Conservation (phyloP, 1,140 invertebrate genomes). For the Drosophila nigrodunni region DNA sequence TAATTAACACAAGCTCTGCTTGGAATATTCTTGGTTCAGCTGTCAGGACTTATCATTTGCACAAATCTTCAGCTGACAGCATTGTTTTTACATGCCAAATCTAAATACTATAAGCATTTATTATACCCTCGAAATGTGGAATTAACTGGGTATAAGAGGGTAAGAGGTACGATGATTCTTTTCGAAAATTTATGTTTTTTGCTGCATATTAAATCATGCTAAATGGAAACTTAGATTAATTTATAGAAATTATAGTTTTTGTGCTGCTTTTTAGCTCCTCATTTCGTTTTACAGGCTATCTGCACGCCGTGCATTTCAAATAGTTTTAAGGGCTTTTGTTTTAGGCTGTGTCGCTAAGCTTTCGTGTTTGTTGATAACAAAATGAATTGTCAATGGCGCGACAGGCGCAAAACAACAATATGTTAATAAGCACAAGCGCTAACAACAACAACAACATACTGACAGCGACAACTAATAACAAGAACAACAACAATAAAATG, state of each 20-base stretch:
- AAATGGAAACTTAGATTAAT: too few species aligned
- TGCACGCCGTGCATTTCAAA: neutral
- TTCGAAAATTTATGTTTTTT: too few species aligned
- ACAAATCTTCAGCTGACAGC: conserved; percentile 40
- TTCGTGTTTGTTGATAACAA: conserved; percentile 57
- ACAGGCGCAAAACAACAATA: conserved; percentile 65
- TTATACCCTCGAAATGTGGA: neutral
- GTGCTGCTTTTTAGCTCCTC: neutral
- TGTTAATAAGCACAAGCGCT: conserved; percentile 71
- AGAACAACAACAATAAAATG: conserved; percentile 47
- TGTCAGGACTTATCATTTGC: conserved; percentile 42
- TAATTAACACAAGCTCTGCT: conserved; percentile 4
- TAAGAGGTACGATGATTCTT: neutral
- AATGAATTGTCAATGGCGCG: conserved; percentile 77
- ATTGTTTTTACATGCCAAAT: conserved; percentile 33
- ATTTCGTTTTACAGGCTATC: conserved; percentile 11
- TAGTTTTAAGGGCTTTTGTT: conserved; percentile 28
- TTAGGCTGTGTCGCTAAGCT: conserved; percentile 55
- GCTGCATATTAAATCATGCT: too few species aligned
- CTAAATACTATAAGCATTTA: conserved; percentile 41
- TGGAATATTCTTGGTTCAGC: conserved; percentile 29
- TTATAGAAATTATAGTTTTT: too few species aligned
- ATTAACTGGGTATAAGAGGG: neutral
- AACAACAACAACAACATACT: conserved; percentile 17
- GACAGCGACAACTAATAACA: neutral